Percentiles rank a stretch among this genome's conserved stretches.
These are phyloP conservation scores for Troglohyphantes excavatus DNA, from an alignment of 2,888 invertebrate genomes.

Conservation along the genomic window DNA sequence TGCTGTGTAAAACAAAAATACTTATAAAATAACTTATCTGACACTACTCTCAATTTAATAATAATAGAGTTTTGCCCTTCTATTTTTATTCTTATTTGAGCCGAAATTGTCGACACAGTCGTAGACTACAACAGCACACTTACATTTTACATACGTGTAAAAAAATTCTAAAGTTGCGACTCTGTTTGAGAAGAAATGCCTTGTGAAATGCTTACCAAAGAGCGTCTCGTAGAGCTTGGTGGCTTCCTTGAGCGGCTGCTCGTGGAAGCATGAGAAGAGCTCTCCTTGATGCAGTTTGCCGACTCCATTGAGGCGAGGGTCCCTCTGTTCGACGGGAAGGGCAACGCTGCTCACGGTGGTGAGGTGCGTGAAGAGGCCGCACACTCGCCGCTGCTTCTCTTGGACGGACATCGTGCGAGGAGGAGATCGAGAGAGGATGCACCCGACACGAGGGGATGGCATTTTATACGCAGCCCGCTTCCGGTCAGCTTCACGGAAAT, in stretches of 20 bases:
- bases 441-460: slow-evolving; percentile 3
- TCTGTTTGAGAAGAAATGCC: too few relatives aligned
- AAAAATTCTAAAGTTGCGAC: too few relatives aligned
- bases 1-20: too few relatives aligned
- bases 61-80: too few relatives aligned
- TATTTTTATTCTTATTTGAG: not conserved
- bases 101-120: too few relatives aligned
- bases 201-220: slow-evolving; percentile 54
- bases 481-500: slow-evolving; percentile 37
- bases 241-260: slow-evolving; percentile 86
- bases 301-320: slow-evolving; percentile 57
- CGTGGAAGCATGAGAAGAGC: slow-evolving; percentile 87
- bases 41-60: too few relatives aligned
- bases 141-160: too few relatives aligned
- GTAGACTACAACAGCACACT: too few relatives aligned
- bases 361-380: slow-evolving; percentile 65
- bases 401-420: slow-evolving; percentile 62
- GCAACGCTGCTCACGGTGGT: slow-evolving; percentile 27
- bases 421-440: not conserved
- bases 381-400: slow-evolving; percentile 70
- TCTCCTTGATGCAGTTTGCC: slow-evolving; percentile 84
- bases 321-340: slow-evolving; percentile 53
- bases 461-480: slow-evolving; percentile 12
- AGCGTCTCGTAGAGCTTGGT: slow-evolving; percentile 86
- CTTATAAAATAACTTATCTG: too few relatives aligned